Evolutionary conservation across 2,797 vertebrate species (phyloP).

Genomic region (Lemur catta): DNA sequence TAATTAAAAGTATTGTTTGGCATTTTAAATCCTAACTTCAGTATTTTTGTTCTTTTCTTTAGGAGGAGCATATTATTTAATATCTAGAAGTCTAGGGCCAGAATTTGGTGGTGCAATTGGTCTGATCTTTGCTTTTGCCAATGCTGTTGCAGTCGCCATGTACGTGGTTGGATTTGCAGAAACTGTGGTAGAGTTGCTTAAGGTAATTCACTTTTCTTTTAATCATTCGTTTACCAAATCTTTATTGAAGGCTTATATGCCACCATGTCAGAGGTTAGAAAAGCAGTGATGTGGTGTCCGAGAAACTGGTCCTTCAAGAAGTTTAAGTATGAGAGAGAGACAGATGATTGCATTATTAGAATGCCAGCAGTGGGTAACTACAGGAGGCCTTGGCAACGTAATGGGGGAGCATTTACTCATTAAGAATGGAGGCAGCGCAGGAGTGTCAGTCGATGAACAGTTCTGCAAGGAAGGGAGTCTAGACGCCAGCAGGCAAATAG

Average conservation of each 20-base stretch:
- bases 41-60: constrained; percentile 11
- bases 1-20: background rate
- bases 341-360: background rate
- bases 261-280: background rate
- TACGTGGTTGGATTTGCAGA: constrained; percentile 99
- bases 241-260: background rate
- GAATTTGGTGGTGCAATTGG: constrained; percentile 99
- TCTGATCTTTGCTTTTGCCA: constrained; percentile 98
- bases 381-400: background rate
- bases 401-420: background rate
- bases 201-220: constrained; percentile 82
- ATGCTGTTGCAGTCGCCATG: constrained; percentile 99
- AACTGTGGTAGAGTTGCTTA: constrained; percentile 93
- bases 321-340: background rate
- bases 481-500: background rate
- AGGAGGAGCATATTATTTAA: constrained; percentile 99
- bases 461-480: background rate
- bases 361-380: background rate
- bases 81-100: constrained; percentile 97
- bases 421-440: background rate
- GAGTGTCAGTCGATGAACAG: background rate
- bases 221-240: background rate
- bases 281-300: background rate
- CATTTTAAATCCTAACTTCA: constrained; percentile 53
- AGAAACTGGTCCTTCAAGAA: background rate